phyloP scores from a whole-genome alignment of 2,888 invertebrate species.

The Ligdia adustata region DNA sequence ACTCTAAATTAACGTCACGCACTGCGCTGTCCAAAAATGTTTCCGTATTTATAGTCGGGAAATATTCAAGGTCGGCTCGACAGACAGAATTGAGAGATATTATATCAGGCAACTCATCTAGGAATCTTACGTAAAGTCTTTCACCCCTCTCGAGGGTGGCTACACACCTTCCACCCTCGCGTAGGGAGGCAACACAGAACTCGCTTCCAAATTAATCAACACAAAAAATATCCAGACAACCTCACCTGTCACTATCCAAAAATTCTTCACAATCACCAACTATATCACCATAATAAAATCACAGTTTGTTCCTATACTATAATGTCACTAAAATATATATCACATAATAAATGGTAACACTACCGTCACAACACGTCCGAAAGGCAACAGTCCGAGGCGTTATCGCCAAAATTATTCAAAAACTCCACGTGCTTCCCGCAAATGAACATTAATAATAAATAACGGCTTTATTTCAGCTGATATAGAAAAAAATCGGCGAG shows the following conservation, averaged over 20 bases:
- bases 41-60: conserved; percentile 79
- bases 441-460: conserved; percentile 79
- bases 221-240: conserved; percentile 38
- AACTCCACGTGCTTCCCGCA: conserved; percentile 73
- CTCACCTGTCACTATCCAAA: conserved; percentile 74
- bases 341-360: conserved; percentile 82
- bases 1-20: conserved; percentile 56
- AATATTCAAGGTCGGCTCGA: conserved; percentile 76
- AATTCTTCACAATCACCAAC: conserved; percentile 69
- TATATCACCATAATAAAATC: conserved; percentile 82
- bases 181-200: conserved; percentile 41
- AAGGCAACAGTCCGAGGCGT: conserved; percentile 80
- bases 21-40: conserved; percentile 67
- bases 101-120: conserved; percentile 45
- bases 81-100: conserved; percentile 63
- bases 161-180: conserved; percentile 33
- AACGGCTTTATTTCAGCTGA: conserved; percentile 45
- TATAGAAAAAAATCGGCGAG: conserved; percentile 60
- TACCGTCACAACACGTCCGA: conserved; percentile 81
- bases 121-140: conserved; percentile 69
- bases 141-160: conserved; percentile 45
- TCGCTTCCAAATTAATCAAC: conserved; percentile 57
- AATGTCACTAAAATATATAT: conserved; percentile 78
- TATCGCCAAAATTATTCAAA: conserved; percentile 73
- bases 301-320: conserved; percentile 79